A percentile compares a stretch with the other conserved stretches of the same genome.
Evolutionary conservation across 2,888 invertebrate species (phyloP).

Genomic region (Cantharis rustica): DNA sequence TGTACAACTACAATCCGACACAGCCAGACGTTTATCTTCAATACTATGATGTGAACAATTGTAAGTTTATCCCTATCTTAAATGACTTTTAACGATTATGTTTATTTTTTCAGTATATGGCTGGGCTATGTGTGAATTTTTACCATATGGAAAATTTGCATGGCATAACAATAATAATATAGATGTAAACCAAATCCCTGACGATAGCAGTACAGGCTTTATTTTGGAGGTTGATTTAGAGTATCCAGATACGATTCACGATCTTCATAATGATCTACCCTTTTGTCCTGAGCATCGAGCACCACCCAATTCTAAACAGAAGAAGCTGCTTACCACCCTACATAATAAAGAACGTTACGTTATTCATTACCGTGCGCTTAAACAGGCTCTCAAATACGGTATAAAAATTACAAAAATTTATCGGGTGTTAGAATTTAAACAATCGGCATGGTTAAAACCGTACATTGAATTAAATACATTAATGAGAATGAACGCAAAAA

Average conservation of each 20-base stretch:
- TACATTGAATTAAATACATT: constrained; percentile 50
- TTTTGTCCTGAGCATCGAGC: constrained; percentile 35
- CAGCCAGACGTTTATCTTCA: constrained; percentile 37
- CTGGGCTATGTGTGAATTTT: neutral
- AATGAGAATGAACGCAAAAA: constrained; percentile 36
- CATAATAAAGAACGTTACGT: constrained; percentile 37
- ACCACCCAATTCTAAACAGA: constrained; percentile 23
- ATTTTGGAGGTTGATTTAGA: constrained; percentile 54
- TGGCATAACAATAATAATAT: constrained; percentile 29
- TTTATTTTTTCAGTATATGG: neutral
- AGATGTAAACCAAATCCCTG: neutral
- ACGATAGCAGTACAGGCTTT: constrained; percentile 39
- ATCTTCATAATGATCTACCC: constrained; percentile 40
- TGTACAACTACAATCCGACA: constrained; percentile 36
- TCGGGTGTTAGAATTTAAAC: constrained; percentile 45
- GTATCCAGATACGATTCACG: constrained; percentile 50
- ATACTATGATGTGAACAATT: constrained; percentile 43
- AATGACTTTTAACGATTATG: neutral
- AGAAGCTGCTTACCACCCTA: constrained; percentile 39
- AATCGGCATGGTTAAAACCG: constrained; percentile 47
- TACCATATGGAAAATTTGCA: neutral
- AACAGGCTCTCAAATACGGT: constrained; percentile 36
- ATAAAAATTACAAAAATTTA: constrained; percentile 41
- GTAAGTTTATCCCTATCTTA: constrained; percentile 18
- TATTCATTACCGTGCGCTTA: constrained; percentile 40